A percentile compares a stretch with the other conserved stretches of the same genome.
phyloP scores from a whole-genome alignment of 2,888 invertebrate genomes.

The Tortrix viridana region DNA sequence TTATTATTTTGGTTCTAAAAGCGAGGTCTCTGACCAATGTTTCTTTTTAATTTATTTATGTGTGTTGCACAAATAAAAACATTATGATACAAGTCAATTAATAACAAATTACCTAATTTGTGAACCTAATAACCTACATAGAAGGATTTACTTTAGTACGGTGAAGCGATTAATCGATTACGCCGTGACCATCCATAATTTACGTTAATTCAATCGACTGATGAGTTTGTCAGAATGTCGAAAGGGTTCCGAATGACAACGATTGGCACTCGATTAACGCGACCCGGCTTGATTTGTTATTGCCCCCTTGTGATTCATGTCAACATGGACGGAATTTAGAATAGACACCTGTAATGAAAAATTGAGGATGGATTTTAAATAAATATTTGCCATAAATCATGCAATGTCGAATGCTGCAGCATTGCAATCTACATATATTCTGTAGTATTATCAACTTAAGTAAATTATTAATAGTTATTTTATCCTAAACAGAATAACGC shows the following conservation, averaged over 20 bases:
- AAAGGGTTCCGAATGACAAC: slow-evolving; percentile 30
- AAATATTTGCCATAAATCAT: too few relatives aligned
- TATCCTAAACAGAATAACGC: slow-evolving; percentile 22
- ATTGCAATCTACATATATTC: too few relatives aligned
- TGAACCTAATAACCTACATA: slow-evolving; percentile 20
- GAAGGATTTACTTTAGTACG: slow-evolving; percentile 21
- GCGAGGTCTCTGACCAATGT: too few relatives aligned
- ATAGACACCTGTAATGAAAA: slow-evolving; percentile 21
- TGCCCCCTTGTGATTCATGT: slow-evolving; percentile 27
- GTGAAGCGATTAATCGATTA: slow-evolving; percentile 28
- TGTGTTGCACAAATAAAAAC: too few relatives aligned
- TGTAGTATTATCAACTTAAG: neutral
- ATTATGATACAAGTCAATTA: neutral
- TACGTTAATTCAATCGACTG: slow-evolving; percentile 31
- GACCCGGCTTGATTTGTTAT: slow-evolving; percentile 16
- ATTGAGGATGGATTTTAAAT: too few relatives aligned
- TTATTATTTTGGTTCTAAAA: too few relatives aligned
- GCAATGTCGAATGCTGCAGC: too few relatives aligned
- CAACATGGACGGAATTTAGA: slow-evolving; percentile 6
- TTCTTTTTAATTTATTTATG: too few relatives aligned
- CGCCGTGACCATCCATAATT: slow-evolving; percentile 29
- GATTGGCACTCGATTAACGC: slow-evolving; percentile 35
- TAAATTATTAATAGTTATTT: neutral
- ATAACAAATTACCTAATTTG: neutral
- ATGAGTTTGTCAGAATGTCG: slow-evolving; percentile 16